phyloP scores from a whole-genome alignment of 2,888 invertebrate genomes.

The Allolobophora icterica region DNA sequence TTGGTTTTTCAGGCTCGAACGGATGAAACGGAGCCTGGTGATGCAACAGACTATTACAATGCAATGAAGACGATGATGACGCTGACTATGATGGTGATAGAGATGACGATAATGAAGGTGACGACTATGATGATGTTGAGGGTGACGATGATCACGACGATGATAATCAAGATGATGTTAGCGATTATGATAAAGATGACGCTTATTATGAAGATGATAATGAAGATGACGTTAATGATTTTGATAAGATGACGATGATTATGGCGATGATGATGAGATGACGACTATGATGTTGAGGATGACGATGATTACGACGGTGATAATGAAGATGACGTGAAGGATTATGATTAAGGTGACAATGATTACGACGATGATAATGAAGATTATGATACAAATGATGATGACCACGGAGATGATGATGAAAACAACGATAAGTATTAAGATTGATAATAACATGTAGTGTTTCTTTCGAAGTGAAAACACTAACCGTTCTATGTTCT shows the following conservation, averaged over 20 bases:
- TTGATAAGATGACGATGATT: no score
- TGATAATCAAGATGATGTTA: neutral
- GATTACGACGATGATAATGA: no score
- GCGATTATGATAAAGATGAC: neutral
- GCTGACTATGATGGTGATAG: neutral
- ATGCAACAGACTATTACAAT: neutral
- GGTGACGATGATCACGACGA: neutral
- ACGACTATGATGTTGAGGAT: no score
- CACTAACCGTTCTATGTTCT: neutral
- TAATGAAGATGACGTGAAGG: no score
- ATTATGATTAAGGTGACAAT: no score
- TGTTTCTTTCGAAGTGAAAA: neutral
- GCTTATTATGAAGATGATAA: neutral
- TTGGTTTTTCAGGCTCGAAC: conserved; percentile 30
- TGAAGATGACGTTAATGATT: no score
- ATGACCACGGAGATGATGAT: neutral
- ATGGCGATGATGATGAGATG: neutral
- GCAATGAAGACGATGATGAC: neutral
- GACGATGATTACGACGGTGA: no score
- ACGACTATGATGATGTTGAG: neutral
- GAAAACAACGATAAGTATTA: neutral
- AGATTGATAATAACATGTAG: neutral
- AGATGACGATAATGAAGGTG: no score
- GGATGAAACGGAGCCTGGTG: conserved; percentile 13
- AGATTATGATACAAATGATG: neutral